Evolutionary conservation across 2,113 vertebrate genomes (phyloP), one percentile per base, ranked within the genome.

Genomic region (Maccullochella peelii): DNA sequence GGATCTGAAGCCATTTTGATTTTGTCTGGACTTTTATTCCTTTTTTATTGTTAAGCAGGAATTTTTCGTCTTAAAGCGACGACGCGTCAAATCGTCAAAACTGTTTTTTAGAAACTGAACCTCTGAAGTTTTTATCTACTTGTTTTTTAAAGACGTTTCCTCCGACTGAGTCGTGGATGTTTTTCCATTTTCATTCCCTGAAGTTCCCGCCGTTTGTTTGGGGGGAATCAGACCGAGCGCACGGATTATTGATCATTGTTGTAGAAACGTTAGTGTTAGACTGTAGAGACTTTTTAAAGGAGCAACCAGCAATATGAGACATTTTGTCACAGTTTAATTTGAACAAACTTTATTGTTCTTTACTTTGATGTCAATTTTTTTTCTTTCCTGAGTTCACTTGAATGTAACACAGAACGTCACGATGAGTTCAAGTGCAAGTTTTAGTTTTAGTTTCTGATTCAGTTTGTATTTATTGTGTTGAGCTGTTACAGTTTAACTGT

Each of bases 1-100:
- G 74, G 70, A 82, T 25, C 66, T 85, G 85, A 84, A 84, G 85
- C 85, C 82, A 85, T 89, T 75, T 80, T 73, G 30, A 21, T 83
- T 57, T 57, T 4, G 4, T 47, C 11, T 27, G 25, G 11, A 36
- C 49, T 69, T 79, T 23, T 59, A 6, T 25, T 20, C 14, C 6
- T 33, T 27, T 73, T 75, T 84, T 65, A 78, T 38, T 49, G 20
- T 52, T 55, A 80, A 58, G 72, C 21, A 25, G 67, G 6, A 44
- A 23, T 49, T 49, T 25, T 38, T 20, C 8, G 47, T 69, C 70
- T 71, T 62, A 70, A 66, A 42, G 8, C 16, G 30, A 2, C 55
- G 5, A 18, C 21, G 11, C 55, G 5, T 55, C 21, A 3, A 44
- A 70, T 44, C 49, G 27, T 23, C 9, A 27, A 3, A 8, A n/a